Percentiles rank a stretch among this genome's conserved stretches.
Evolutionary conservation across 2,113 vertebrate species (phyloP).

Genomic region (Octodon degus): DNA sequence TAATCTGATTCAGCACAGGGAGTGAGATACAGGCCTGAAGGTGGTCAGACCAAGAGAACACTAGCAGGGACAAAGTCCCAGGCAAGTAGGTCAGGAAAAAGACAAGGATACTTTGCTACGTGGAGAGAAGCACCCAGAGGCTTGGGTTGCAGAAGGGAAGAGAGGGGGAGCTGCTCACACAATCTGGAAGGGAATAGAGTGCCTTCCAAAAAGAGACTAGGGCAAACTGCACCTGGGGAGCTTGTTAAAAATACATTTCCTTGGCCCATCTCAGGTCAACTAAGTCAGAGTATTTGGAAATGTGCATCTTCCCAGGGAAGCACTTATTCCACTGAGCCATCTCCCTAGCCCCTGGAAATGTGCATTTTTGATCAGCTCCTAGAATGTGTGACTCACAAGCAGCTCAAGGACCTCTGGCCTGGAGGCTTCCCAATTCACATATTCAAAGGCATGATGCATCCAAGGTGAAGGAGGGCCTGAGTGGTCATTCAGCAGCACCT

Average conservation of each 20-base stretch:
- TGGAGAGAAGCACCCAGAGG: neutral
- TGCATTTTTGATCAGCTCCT: neutral
- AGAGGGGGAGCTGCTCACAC: neutral
- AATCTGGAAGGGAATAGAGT: neutral
- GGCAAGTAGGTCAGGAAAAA: conserved; percentile 68
- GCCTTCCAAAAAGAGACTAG: conserved; percentile 59
- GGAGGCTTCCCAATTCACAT: neutral
- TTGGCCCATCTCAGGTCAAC: neutral
- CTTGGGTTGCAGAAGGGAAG: neutral
- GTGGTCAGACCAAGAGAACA: conserved; percentile 60
- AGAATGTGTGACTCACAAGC: neutral
- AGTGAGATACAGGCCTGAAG: conserved; percentile 44
- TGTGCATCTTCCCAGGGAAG: neutral
- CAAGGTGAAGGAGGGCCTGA: neutral
- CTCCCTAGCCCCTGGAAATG: neutral
- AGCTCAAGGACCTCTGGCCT: neutral
- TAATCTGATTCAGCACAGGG: conserved; percentile 46
- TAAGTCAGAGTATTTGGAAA: neutral
- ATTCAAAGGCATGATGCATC: neutral
- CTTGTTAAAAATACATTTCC: conserved; percentile 63
- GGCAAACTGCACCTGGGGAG: conserved; percentile 31
- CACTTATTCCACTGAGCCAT: no score
- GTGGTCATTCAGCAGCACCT: neutral
- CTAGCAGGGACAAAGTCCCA: conserved; percentile 50
- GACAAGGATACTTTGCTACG: neutral